A percentile compares a stretch with the other conserved stretches of the same genome.
These are phyloP conservation scores for Acrobasis suavella DNA, from an alignment of 2,888 invertebrate genomes.

Conservation along the genomic window DNA sequence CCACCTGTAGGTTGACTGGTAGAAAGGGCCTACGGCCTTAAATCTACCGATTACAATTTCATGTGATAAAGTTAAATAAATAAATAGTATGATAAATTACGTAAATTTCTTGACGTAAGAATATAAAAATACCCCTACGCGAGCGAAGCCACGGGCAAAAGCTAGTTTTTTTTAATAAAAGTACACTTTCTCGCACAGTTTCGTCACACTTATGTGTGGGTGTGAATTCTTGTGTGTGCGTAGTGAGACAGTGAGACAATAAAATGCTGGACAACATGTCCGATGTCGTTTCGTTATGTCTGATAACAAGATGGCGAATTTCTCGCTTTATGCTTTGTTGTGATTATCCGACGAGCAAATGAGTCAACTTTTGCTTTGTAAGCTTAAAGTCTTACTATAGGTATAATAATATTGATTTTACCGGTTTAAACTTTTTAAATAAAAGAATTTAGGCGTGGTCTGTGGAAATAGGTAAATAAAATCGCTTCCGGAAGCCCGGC, in stretches of 20 bases:
- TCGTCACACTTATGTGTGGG: constrained; percentile 11
- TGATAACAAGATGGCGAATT: constrained; percentile 25
- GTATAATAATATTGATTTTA: background rate
- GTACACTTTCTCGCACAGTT: background rate
- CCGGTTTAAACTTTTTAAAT: no score
- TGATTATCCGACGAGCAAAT: background rate
- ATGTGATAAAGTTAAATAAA: no score
- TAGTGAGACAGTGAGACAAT: constrained; percentile 36
- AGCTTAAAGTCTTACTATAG: background rate
- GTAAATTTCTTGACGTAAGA: no score
- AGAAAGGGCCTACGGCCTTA: no score
- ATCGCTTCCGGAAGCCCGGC: no score
- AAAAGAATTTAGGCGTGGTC: background rate
- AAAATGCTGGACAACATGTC: constrained; percentile 44
- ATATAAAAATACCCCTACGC: no score
- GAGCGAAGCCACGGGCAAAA: no score
- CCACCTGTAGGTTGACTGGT: no score
- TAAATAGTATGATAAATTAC: no score
- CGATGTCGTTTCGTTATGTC: constrained; percentile 28
- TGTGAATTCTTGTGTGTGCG: constrained; percentile 2
- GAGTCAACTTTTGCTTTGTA: background rate
- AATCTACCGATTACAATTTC: no score
- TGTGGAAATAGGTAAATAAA: no score
- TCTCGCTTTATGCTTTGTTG: background rate
- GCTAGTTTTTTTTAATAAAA: no score